Conservation (phyloP, 2,888 invertebrate genomes). For the Scaptomyza polygonia region DNA sequence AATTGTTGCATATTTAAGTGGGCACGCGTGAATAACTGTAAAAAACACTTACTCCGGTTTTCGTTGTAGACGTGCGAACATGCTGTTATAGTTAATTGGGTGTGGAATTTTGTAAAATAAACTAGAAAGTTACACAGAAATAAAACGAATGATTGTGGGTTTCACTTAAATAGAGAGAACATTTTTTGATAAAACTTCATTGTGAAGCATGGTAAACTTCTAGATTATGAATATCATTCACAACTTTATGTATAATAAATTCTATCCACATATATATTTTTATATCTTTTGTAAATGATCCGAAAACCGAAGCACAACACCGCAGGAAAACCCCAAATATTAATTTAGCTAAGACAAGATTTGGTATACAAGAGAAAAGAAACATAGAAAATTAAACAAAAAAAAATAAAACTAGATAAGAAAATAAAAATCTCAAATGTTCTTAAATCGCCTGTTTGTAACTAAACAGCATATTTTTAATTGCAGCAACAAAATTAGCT, state of each 20-base stretch:
- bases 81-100: slow-evolving; percentile 22
- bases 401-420: too few relatives aligned
- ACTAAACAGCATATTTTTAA: too few relatives aligned
- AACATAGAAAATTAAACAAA: too few relatives aligned
- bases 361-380: too few relatives aligned
- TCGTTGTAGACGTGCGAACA: slow-evolving; percentile 11
- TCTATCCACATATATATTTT: too few relatives aligned
- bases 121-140: background rate
- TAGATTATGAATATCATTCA: background rate
- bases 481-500: too few relatives aligned
- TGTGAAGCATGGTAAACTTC: background rate
- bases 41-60: slow-evolving; percentile 41
- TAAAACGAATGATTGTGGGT: background rate
- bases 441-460: too few relatives aligned
- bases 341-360: too few relatives aligned
- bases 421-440: too few relatives aligned
- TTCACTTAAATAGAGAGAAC: background rate
- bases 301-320: background rate
- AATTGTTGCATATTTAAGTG: slow-evolving; percentile 79
- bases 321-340: too few relatives aligned
- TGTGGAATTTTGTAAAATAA: slow-evolving; percentile 2
- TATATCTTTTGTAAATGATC: background rate
- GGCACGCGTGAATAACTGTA: slow-evolving; percentile 65
- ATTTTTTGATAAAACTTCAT: background rate
- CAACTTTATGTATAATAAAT: too few relatives aligned